A percentile compares a stretch with the other conserved stretches of the same genome.
Evolutionary conservation across 53 echinoderm and acorn worm species (phyloP).

Genomic region (Zoroaster sp.): DNA sequence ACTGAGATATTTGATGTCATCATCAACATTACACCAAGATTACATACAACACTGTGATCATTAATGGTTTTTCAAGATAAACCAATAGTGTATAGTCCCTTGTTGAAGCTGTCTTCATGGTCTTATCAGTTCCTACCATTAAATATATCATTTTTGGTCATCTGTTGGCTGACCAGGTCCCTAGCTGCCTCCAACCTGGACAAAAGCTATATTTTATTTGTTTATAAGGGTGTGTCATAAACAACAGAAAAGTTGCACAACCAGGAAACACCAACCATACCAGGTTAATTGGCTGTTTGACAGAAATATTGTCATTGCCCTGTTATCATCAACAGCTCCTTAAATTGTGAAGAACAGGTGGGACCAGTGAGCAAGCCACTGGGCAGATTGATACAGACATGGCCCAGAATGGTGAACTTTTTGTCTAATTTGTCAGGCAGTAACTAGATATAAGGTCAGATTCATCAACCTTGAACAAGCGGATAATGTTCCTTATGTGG

Average conservation of each 20-base stretch:
- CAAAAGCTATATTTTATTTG: background rate
- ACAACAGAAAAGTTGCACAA: slow-evolving; percentile 5
- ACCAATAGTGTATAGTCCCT: no score
- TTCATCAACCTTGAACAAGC: background rate
- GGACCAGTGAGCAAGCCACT: background rate
- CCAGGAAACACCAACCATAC: background rate
- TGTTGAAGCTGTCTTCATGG: no score
- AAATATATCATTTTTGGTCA: no score
- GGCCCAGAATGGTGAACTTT: background rate
- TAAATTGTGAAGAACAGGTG: slow-evolving; percentile 14
- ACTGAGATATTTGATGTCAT: no score
- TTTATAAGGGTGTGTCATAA: background rate
- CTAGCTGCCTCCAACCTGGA: background rate
- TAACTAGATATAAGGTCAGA: background rate
- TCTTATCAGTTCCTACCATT: no score
- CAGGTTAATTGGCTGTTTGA: slow-evolving; percentile 12
- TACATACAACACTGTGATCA: no score
- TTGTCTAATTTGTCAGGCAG: background rate
- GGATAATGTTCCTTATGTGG: background rate
- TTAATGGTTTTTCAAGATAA: no score
- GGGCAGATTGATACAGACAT: background rate
- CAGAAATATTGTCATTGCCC: slow-evolving; percentile 24
- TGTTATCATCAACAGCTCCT: background rate
- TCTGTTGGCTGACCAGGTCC: no score
- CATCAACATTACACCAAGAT: no score